Percentiles rank a stretch among this genome's conserved stretches.
Conservation (phyloP, 2,113 vertebrate species). For the Cepphus grylle region DNA sequence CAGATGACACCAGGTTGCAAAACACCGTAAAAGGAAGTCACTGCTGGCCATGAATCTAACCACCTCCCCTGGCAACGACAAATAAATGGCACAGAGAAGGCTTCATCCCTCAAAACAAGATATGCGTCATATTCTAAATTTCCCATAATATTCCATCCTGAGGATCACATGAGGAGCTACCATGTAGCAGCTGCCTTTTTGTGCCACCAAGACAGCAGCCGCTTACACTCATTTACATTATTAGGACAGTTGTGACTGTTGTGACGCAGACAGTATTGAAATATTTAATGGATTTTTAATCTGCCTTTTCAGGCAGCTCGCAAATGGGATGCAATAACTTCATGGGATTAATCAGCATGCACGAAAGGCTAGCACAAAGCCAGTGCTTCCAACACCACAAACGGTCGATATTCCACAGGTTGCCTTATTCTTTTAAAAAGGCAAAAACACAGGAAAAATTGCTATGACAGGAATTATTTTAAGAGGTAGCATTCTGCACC, state of each 20-base stretch:
- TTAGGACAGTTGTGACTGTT: background rate
- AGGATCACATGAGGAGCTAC: background rate
- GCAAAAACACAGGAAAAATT: background rate
- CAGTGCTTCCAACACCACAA: background rate
- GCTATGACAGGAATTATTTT: background rate
- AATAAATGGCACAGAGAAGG: background rate
- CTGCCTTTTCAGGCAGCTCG: background rate
- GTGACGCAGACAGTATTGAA: background rate
- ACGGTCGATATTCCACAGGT: background rate
- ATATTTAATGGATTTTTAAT: conserved; percentile 24
- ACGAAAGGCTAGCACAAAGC: background rate
- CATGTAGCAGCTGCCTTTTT: background rate
- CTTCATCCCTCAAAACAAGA: background rate
- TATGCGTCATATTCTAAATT: background rate
- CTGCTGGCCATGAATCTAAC: background rate
- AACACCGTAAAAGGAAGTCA: background rate
- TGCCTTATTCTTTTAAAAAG: background rate
- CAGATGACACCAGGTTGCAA: background rate
- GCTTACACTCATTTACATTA: background rate
- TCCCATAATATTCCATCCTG: background rate
- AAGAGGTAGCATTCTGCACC: background rate
- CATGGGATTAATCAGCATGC: background rate
- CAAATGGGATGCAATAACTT: background rate
- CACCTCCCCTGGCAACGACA: background rate
- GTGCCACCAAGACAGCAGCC: background rate